A percentile compares a stretch with the other conserved stretches of the same genome.
These are phyloP conservation scores for Lanius collurio DNA, from an alignment of 2,113 vertebrate genomes.

Conservation along the genomic window DNA sequence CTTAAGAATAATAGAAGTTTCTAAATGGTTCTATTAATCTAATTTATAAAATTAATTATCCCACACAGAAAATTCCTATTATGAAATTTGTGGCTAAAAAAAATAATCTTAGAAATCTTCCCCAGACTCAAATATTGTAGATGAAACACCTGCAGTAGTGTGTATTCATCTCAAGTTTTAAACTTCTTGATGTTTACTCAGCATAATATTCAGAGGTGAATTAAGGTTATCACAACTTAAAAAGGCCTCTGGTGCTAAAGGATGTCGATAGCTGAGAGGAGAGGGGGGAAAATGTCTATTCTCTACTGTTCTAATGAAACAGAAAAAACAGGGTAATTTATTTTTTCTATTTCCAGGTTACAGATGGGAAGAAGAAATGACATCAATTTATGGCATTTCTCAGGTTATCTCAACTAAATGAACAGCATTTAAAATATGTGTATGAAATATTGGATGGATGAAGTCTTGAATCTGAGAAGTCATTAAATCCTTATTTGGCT, in stretches of 20 bases:
- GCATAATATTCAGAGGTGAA: neutral
- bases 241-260: neutral
- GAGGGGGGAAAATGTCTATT: neutral
- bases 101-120: neutral
- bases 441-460: neutral
- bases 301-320: neutral
- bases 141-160: neutral
- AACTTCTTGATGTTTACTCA: neutral
- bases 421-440: neutral
- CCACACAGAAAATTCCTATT: neutral
- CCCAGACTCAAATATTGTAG: neutral
- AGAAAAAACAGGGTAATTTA: neutral
- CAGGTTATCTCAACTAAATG: neutral
- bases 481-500: slow-evolving; percentile 32
- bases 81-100: neutral
- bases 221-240: neutral
- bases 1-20: neutral
- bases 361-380: neutral
- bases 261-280: neutral
- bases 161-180: neutral
- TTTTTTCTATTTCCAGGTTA: slow-evolving; percentile 7
- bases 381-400: neutral
- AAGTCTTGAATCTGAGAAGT: slow-evolving; percentile 4
- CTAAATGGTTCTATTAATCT: neutral
- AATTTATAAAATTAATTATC: neutral